These are phyloP conservation scores for Smutsia gigantea DNA, from an alignment of 2,797 vertebrate species.

Conservation along the genomic window DNA sequence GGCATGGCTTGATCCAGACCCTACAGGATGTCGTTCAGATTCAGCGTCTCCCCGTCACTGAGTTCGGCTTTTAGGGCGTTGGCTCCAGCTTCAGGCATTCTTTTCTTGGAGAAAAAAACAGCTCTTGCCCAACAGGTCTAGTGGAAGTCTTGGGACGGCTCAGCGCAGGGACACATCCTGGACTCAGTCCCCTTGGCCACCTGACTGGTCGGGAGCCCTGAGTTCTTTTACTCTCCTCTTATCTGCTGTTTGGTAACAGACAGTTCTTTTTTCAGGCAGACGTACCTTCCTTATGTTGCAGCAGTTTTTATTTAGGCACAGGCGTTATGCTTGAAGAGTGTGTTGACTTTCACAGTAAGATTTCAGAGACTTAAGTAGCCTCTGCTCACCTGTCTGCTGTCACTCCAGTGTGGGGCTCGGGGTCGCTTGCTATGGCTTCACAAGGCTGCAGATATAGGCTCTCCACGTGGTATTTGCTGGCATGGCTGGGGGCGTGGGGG, in stretches of 20 bases:
- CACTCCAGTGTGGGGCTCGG: background rate
- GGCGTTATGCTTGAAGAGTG: background rate
- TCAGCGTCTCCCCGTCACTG: background rate
- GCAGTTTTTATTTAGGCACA: background rate
- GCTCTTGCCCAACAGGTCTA: background rate
- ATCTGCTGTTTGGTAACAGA: background rate
- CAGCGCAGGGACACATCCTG: background rate
- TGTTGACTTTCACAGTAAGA: background rate
- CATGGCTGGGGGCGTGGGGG: background rate
- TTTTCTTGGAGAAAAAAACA: background rate
- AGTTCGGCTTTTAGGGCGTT: background rate
- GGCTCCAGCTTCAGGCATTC: background rate
- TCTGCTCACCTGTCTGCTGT: background rate
- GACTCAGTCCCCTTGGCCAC: background rate
- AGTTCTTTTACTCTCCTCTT: background rate
- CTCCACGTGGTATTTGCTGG: background rate
- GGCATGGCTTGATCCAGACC: background rate
- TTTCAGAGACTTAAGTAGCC: background rate
- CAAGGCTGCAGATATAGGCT: background rate
- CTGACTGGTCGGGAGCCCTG: background rate
- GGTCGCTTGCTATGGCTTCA: background rate
- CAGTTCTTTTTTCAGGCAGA: background rate
- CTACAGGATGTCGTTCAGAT: rapidly evolving
- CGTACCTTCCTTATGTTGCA: background rate
- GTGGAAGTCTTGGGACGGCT: background rate